Conservation (phyloP, 1,140 invertebrate genomes). For the Pentalonia nigronervosa region DNA sequence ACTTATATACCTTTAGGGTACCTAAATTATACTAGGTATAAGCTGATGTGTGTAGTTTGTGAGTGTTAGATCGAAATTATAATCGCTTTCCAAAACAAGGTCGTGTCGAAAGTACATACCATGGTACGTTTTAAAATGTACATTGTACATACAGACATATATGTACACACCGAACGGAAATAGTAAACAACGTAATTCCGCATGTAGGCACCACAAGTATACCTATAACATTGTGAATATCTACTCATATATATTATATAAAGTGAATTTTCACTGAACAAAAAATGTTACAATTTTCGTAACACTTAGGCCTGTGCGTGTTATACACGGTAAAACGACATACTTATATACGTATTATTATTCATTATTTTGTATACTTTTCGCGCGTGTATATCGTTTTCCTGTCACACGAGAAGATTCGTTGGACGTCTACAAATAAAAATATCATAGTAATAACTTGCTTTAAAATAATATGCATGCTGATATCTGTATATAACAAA, state of each 20-base stretch:
- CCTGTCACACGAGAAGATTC: not conserved
- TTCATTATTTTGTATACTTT: not conserved
- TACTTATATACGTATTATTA: not conserved
- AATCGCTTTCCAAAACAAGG: constrained; percentile 12
- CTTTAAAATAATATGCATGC: not conserved
- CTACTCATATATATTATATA: not conserved
- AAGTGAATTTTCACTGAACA: not conserved
- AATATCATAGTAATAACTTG: not conserved
- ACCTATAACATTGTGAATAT: not conserved
- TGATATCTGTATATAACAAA: not conserved
- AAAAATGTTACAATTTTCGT: not conserved
- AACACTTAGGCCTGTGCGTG: not conserved
- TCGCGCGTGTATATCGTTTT: not conserved
- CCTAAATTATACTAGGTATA: not conserved
- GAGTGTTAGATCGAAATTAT: constrained; percentile 5
- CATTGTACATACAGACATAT: not conserved
- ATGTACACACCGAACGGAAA: not conserved
- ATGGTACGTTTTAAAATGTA: not conserved
- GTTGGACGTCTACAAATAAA: not conserved
- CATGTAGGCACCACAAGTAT: too few relatives aligned
- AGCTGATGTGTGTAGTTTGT: not conserved
- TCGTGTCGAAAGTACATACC: not conserved
- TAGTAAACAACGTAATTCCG: not conserved
- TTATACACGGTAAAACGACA: not conserved
- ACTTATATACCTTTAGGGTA: not conserved